These are phyloP conservation scores for Nasonia vitripennis DNA, from an alignment of 1,140 invertebrate genomes.

Conservation along the genomic window DNA sequence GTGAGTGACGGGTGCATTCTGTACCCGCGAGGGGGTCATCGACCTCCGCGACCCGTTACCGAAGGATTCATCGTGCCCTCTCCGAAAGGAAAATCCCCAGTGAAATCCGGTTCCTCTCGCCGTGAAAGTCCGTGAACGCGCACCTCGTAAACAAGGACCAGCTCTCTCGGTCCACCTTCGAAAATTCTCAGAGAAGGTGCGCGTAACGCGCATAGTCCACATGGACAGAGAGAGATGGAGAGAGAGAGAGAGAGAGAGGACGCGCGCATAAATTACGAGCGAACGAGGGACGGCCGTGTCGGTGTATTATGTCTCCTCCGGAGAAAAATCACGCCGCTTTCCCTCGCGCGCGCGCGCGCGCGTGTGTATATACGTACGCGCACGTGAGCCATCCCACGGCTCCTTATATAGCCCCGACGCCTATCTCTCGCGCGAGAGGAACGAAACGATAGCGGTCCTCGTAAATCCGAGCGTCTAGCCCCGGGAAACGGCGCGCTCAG, in stretches of 20 bases:
- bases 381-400: neutral
- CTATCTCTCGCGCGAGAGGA: neutral
- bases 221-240: neutral
- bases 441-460: neutral
- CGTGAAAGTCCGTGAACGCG: too few species aligned
- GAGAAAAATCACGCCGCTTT: neutral
- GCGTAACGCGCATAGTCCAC: neutral
- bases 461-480: constrained; percentile 10
- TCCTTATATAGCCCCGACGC: neutral
- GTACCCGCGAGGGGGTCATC: neutral
- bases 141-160: too few species aligned
- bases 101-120: neutral
- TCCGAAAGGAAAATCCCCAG: neutral
- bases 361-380: neutral
- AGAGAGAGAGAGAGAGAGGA: neutral
- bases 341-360: too few species aligned
- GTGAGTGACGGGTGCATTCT: neutral
- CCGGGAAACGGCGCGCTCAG: neutral
- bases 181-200: neutral
- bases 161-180: neutral
- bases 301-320: neutral
- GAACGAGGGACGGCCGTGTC: neutral
- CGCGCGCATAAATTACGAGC: constrained; percentile 5
- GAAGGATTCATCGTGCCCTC: neutral
- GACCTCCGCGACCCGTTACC: neutral